Evolutionary conservation across 2,888 invertebrate genomes (phyloP), one percentile per base, ranked within the genome.

Genomic region (Meteorus colon): DNA sequence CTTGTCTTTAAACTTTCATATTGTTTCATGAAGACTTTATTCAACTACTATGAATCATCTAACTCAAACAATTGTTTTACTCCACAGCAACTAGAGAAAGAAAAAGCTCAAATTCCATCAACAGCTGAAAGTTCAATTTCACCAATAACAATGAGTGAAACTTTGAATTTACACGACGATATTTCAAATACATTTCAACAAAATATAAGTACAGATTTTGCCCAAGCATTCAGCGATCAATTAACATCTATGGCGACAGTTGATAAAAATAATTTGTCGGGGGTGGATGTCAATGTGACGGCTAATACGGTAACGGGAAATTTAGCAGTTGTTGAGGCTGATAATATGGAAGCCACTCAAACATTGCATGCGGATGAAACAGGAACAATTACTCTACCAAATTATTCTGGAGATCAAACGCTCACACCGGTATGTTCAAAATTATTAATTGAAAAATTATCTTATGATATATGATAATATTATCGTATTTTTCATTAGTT

Each of bases 341-440:
- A 81, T 76, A 85, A 83, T 76, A 76, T 85, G 69, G 83, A 82
- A 74, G 77, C 85, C 34, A 83, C 86, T 12, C 89, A 89, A 79
- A 89, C 89, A 51, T 78, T 90, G 55, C 87, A 88, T 74, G 88
- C 89, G 16, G 89, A 89, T 78, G 88, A 88, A 80, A 87, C 86
- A 51, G 89, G 89, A 63, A 88, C 90, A 19, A 86, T 90, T 66
- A 88, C 89, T 34, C 79, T 90, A 69, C 86, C 90, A 55, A 84
- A 85, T 78, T 87, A 87, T 78, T 82, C 86, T 8, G 86, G 85
- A 14, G 87, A 89, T 76, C 86, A 86, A 80, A 84, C 87, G n/a
- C 81, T 90, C n/a, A 88, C 89, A 16, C 85, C 88, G 79, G 89
- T 89, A 85, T 31, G 80, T 82, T 80, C 76, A 68, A 12, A 41